Percentiles rank a stretch among this genome's conserved stretches.
phyloP scores from a whole-genome alignment of 2,888 invertebrate species.

The Busseola fusca region DNA sequence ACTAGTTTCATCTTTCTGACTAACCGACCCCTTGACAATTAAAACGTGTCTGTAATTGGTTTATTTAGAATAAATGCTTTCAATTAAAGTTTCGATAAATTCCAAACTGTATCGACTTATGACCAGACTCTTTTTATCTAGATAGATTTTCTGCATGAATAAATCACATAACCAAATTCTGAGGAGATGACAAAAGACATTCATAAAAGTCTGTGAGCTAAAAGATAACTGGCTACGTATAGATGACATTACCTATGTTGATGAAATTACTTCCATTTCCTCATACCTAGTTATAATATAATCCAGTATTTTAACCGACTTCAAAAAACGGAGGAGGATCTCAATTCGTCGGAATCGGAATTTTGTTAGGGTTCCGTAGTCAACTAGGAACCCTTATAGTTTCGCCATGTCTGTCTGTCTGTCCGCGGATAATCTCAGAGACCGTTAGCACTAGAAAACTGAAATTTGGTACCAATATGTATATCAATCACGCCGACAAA shows the following conservation, averaged over 20 bases:
- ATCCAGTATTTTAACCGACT: not conserved
- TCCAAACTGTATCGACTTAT: not conserved
- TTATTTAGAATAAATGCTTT: not conserved
- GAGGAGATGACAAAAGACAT: slow-evolving; percentile 5
- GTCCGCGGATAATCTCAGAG: too few species aligned
- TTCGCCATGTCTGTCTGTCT: too few species aligned
- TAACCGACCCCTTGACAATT: not conserved
- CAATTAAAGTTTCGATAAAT: not conserved
- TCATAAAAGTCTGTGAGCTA: slow-evolving; percentile 4
- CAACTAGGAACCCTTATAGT: too few species aligned
- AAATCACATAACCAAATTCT: slow-evolving; percentile 17
- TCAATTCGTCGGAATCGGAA: too few species aligned
- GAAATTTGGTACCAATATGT: too few species aligned
- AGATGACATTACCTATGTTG: not conserved
- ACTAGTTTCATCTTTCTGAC: not conserved
- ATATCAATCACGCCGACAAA: too few species aligned
- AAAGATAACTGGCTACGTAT: not conserved
- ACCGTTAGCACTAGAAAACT: too few species aligned
- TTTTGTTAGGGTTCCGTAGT: too few species aligned
- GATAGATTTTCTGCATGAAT: slow-evolving; percentile 18
- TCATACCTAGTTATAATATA: not conserved
- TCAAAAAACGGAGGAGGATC: too few species aligned
- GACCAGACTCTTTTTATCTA: slow-evolving; percentile 10
- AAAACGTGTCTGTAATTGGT: not conserved
- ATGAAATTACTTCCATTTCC: not conserved